A percentile compares a stretch with the other conserved stretches of the same genome.
phyloP scores from a whole-genome alignment of 2,113 vertebrate genomes.

The Ascaphus truei region DNA sequence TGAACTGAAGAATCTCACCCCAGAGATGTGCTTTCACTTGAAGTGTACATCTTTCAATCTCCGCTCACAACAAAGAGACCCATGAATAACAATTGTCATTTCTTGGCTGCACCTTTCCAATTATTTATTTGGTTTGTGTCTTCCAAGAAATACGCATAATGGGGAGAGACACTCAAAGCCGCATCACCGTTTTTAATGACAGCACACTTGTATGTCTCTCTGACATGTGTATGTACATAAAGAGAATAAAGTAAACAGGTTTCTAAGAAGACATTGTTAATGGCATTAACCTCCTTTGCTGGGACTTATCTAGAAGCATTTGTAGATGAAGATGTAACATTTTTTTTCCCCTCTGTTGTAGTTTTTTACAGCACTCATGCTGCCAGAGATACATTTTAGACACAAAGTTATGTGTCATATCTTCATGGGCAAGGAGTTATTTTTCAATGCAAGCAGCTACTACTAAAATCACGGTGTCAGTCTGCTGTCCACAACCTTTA shows the following conservation, averaged over 20 bases:
- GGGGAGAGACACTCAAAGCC: constrained; percentile 78
- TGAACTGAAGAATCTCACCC: constrained; percentile 79
- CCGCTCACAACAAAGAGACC: constrained; percentile 69
- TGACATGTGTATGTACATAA: constrained; percentile 36
- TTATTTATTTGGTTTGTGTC: constrained; percentile 80
- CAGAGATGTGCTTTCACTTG: constrained; percentile 70
- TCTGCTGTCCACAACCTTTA: no score
- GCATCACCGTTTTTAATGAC: constrained; percentile 70
- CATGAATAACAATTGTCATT: constrained; percentile 79
- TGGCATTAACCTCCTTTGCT: constrained; percentile 37
- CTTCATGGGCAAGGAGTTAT: no score
- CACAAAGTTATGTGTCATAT: no score
- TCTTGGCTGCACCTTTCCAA: constrained; percentile 64
- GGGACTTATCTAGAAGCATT: constrained; percentile 16
- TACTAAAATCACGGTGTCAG: no score
- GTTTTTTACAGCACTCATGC: not conserved
- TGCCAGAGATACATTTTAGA: not conserved
- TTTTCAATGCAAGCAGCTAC: no score
- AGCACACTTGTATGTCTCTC: constrained; percentile 65
- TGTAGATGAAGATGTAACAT: constrained; percentile 8
- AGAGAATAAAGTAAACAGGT: constrained; percentile 38
- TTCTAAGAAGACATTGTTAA: constrained; percentile 45
- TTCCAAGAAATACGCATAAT: constrained; percentile 74
- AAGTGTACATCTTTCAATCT: constrained; percentile 74
- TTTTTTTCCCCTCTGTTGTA: constrained; percentile 7